Evolutionary conservation across 1,140 invertebrate genomes (phyloP).

Genomic region (Hestina assimilis): DNA sequence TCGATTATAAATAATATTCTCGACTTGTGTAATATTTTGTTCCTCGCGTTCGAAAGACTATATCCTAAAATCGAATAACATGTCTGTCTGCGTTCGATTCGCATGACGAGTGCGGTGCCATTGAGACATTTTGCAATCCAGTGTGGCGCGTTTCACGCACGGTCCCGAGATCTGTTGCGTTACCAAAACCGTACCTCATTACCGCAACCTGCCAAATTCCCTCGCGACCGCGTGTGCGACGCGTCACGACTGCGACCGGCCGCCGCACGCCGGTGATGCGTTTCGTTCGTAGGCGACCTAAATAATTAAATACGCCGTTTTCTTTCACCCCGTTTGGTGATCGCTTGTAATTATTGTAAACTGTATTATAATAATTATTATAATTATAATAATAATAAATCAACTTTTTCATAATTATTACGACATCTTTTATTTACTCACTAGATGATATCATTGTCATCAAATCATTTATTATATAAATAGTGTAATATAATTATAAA

Average conservation of each 20-base stretch:
- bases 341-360: slow-evolving; percentile 79
- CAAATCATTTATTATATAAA: neutral
- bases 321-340: slow-evolving; percentile 77
- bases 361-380: slow-evolving; percentile 78
- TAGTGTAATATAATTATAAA: neutral
- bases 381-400: slow-evolving; percentile 76
- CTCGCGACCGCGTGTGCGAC: slow-evolving; percentile 23
- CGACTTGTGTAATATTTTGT: slow-evolving; percentile 76
- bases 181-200: neutral
- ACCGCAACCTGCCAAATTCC: slow-evolving; percentile 28
- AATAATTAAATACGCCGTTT: slow-evolving; percentile 77
- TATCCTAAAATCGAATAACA: slow-evolving; percentile 64
- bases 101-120: slow-evolving; percentile 33
- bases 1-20: slow-evolving; percentile 75
- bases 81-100: slow-evolving; percentile 29
- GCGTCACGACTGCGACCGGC: slow-evolving; percentile 18
- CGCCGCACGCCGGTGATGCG: slow-evolving; percentile 30
- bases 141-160: slow-evolving; percentile 19
- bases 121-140: slow-evolving; percentile 26
- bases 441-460: neutral
- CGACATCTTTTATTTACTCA: slow-evolving; percentile 52
- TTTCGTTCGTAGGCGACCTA: slow-evolving; percentile 46
- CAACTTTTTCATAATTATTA: slow-evolving; percentile 78
- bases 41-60: slow-evolving; percentile 76
- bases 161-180: slow-evolving; percentile 19